Conservation (phyloP, 2,888 invertebrate genomes). For the Trissolcus japonicus region DNA sequence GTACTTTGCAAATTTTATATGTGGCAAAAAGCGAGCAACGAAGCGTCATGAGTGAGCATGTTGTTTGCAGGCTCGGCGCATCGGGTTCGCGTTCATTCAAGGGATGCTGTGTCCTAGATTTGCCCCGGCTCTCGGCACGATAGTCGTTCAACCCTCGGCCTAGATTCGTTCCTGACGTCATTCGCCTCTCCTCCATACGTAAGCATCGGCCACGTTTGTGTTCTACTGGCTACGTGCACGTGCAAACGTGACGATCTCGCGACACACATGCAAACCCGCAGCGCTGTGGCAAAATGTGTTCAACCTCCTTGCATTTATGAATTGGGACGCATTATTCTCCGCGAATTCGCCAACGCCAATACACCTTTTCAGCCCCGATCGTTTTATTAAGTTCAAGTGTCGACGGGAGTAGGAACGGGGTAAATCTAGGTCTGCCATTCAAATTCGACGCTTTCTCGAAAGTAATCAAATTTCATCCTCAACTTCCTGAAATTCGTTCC, state of each 20-base stretch:
- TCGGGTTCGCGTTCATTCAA: slow-evolving; percentile 48
- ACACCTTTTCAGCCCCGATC: slow-evolving; percentile 44
- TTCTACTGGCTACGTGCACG: slow-evolving; percentile 34
- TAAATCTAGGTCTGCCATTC: slow-evolving; percentile 44
- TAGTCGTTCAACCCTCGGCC: slow-evolving; percentile 75
- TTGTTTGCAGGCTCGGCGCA: slow-evolving; percentile 23
- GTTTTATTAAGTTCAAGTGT: slow-evolving; percentile 44
- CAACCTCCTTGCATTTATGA: slow-evolving; percentile 39
- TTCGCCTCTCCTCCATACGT: slow-evolving; percentile 56
- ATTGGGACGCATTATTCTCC: slow-evolving; percentile 48
- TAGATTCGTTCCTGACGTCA: slow-evolving; percentile 73
- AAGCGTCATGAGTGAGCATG: slow-evolving; percentile 16
- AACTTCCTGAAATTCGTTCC: not conserved
- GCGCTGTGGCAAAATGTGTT: slow-evolving; percentile 32
- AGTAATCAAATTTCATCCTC: not conserved
- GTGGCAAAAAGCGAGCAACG: slow-evolving; percentile 5
- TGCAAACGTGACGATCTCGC: slow-evolving; percentile 42
- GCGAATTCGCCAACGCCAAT: slow-evolving; percentile 38
- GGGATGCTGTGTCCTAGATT: slow-evolving; percentile 68
- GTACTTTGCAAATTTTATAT: not conserved
- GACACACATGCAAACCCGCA: slow-evolving; percentile 8
- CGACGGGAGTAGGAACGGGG: slow-evolving; percentile 12
- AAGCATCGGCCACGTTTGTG: slow-evolving; percentile 42
- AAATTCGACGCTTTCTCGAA: slow-evolving; percentile 14
- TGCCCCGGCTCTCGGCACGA: slow-evolving; percentile 67